Evolutionary conservation across 2,113 vertebrate genomes (phyloP).

Genomic region (Pedionomus torquatus): DNA sequence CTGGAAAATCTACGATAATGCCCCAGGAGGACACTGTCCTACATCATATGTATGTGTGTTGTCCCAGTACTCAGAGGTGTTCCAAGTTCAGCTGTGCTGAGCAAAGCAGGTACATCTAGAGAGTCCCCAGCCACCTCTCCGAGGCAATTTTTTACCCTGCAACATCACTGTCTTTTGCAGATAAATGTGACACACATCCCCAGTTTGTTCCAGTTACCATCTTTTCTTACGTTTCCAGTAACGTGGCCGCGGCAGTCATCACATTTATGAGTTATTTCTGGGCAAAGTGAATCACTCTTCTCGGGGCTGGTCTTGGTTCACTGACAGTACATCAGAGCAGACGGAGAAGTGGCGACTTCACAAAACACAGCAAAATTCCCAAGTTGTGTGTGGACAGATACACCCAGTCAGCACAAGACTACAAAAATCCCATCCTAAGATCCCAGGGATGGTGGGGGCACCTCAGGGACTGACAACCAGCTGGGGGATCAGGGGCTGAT

Average conservation of each 20-base stretch:
- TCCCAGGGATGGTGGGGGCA: not conserved
- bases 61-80: not conserved
- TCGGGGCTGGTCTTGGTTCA: not conserved
- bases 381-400: not conserved
- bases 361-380: not conserved
- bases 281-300: not conserved
- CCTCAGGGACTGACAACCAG: not conserved
- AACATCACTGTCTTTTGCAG: not conserved
- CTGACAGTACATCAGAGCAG: not conserved
- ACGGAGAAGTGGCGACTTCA: not conserved
- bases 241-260: not conserved
- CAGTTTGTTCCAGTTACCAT: not conserved
- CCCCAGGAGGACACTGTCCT: not conserved
- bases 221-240: not conserved
- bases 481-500: not conserved
- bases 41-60: rapidly evolving
- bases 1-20: not conserved
- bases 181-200: not conserved
- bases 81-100: not conserved
- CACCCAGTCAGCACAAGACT: not conserved
- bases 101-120: not conserved
- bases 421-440: not conserved
- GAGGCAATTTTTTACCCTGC: not conserved
- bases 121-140: not conserved
- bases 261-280: not conserved